Conservation (phyloP, 2,888 invertebrate species). For the Melitaea athalia region DNA sequence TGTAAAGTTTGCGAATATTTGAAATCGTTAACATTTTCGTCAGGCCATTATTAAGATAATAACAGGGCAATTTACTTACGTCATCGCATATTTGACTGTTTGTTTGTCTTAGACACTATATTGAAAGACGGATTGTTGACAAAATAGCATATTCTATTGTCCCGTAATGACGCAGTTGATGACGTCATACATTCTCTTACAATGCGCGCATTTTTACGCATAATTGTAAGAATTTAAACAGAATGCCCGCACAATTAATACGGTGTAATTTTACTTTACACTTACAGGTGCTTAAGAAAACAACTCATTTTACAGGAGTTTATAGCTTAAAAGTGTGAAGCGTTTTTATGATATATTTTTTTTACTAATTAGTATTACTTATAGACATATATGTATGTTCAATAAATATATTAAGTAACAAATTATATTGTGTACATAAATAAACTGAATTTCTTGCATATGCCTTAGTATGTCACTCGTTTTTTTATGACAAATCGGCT, state of each 20-base stretch:
- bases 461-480: too few species aligned
- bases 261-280: too few species aligned
- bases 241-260: neutral
- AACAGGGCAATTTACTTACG: slow-evolving; percentile 13
- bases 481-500: too few species aligned
- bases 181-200: slow-evolving; percentile 48
- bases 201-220: neutral
- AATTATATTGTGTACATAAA: too few species aligned
- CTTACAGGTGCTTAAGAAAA: too few species aligned
- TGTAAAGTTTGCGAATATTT: neutral
- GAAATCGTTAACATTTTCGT: slow-evolving; percentile 2
- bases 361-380: too few species aligned
- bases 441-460: too few species aligned
- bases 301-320: too few species aligned
- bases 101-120: slow-evolving; percentile 62
- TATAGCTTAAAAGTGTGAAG: too few species aligned
- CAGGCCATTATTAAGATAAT: neutral
- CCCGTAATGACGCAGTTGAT: slow-evolving; percentile 53
- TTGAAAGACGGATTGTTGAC: slow-evolving; percentile 62
- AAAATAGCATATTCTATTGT: slow-evolving; percentile 53
- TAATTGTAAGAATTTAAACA: neutral
- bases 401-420: too few species aligned
- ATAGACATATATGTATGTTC: too few species aligned
- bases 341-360: too few species aligned
- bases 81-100: slow-evolving; percentile 43